These are phyloP conservation scores for Avahi laniger DNA, from an alignment of 2,797 vertebrate species.

Conservation along the genomic window DNA sequence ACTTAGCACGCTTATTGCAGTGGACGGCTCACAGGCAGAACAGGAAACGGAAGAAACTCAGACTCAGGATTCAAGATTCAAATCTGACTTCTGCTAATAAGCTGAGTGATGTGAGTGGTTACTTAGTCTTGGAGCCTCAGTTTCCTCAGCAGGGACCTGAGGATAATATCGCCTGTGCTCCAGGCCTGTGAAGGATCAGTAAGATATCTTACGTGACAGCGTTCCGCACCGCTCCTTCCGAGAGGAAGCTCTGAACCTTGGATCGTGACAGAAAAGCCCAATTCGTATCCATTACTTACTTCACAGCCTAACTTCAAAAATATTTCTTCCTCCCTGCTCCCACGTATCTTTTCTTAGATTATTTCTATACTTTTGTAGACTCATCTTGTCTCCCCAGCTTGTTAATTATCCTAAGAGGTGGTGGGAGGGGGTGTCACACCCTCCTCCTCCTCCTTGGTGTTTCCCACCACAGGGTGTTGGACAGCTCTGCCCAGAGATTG, in stretches of 20 bases:
- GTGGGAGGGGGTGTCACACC: accelerated
- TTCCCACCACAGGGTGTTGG: background rate
- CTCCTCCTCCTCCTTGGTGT: background rate
- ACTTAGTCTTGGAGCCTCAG: background rate
- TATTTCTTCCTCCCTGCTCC: background rate
- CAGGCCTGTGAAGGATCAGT: background rate
- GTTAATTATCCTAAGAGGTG: too few species aligned
- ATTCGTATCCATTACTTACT: background rate
- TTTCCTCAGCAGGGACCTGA: background rate
- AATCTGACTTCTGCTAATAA: background rate
- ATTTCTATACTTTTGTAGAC: background rate
- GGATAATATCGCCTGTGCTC: too few species aligned
- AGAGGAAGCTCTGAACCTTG: background rate
- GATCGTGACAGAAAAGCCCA: background rate
- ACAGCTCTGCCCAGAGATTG: accelerated
- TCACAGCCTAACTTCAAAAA: background rate
- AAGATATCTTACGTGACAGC: accelerated
- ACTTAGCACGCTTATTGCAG: background rate
- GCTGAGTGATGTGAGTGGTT: background rate
- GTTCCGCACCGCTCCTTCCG: background rate
- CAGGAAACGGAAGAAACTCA: background rate
- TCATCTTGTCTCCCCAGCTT: background rate
- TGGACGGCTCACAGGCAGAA: accelerated
- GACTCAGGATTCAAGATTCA: background rate
- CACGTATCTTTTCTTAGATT: background rate